phyloP scores from a whole-genome alignment of 2,888 invertebrate genomes.

The Drosophila glabriapex region DNA sequence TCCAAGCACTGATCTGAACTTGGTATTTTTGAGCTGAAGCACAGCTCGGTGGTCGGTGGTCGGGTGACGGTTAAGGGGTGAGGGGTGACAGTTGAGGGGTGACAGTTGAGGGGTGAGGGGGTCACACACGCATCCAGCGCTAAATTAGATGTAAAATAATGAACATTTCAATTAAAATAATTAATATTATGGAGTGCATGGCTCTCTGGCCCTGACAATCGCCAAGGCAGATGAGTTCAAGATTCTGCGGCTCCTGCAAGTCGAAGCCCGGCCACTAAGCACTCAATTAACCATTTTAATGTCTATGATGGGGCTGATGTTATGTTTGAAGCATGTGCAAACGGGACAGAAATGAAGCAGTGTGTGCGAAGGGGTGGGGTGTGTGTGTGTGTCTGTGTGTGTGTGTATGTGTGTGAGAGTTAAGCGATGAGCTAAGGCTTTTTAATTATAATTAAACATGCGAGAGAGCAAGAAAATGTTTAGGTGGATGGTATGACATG shows the following conservation, averaged over 20 bases:
- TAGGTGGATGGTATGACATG: slow-evolving; percentile 29
- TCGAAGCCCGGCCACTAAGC: slow-evolving; percentile 68
- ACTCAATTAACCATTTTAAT: slow-evolving; percentile 83
- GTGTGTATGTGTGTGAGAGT: slow-evolving; percentile 6
- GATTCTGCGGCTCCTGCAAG: slow-evolving; percentile 48
- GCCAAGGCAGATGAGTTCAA: slow-evolving; percentile 53
- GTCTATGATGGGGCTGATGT: slow-evolving; percentile 66
- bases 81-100: neutral
- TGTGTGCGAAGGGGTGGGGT: slow-evolving; percentile 1
- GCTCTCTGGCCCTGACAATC: slow-evolving; percentile 33
- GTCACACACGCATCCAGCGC: slow-evolving; percentile 62
- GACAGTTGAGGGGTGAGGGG: neutral
- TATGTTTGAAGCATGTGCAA: slow-evolving; percentile 44
- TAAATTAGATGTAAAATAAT: slow-evolving; percentile 82
- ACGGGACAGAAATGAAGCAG: neutral
- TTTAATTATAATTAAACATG: slow-evolving; percentile 82
- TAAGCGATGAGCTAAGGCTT: slow-evolving; percentile 49
- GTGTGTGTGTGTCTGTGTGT: neutral
- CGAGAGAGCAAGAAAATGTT: slow-evolving; percentile 56
- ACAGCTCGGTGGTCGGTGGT: slow-evolving; percentile 1
- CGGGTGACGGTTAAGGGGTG: neutral
- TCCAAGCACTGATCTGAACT: slow-evolving; percentile 31
- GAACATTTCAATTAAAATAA: slow-evolving; percentile 81
- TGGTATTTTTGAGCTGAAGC: slow-evolving; percentile 33
- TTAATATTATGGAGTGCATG: slow-evolving; percentile 75